Percentiles rank a stretch among this genome's conserved stretches.
These are phyloP conservation scores for Agrypnia vestita DNA, from an alignment of 1,140 invertebrate genomes.

Conservation along the genomic window DNA sequence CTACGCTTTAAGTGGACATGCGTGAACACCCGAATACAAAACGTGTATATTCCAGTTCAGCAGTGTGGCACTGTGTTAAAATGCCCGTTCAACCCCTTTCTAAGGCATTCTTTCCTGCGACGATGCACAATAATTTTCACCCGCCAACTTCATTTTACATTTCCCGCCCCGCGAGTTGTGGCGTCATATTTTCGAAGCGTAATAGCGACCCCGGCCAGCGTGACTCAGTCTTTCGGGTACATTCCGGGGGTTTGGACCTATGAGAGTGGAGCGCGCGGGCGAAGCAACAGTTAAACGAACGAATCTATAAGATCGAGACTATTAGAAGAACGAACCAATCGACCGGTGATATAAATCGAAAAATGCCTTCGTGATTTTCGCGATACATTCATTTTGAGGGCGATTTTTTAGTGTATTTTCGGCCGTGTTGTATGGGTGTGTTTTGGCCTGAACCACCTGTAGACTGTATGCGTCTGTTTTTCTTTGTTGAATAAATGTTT, in stretches of 20 bases:
- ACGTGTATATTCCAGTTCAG: no score
- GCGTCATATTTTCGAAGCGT: conserved; percentile 7
- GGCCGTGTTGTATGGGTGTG: neutral
- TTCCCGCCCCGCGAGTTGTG: neutral
- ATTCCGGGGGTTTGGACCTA: conserved; percentile 25
- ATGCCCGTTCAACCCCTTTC: no score
- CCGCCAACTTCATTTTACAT: neutral
- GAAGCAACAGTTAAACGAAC: conserved; percentile 17
- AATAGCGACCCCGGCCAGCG: conserved; percentile 3
- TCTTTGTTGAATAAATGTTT: neutral
- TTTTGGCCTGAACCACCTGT: conserved; percentile 18
- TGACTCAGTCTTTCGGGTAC: conserved; percentile 22
- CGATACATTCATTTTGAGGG: no score
- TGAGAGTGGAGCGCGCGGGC: neutral
- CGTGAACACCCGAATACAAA: neutral
- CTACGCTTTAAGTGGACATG: neutral
- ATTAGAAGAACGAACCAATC: neutral
- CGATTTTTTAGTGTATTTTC: neutral
- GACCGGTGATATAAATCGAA: no score
- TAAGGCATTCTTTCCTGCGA: neutral
- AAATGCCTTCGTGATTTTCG: no score
- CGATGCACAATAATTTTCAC: neutral
- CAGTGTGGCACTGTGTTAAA: no score
- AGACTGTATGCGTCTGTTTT: neutral
- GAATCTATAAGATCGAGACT: neutral